Evolutionary conservation across 2,797 vertebrate genomes (phyloP), one percentile per base, ranked within the genome.

Genomic region (Sebastes matsubarae): DNA sequence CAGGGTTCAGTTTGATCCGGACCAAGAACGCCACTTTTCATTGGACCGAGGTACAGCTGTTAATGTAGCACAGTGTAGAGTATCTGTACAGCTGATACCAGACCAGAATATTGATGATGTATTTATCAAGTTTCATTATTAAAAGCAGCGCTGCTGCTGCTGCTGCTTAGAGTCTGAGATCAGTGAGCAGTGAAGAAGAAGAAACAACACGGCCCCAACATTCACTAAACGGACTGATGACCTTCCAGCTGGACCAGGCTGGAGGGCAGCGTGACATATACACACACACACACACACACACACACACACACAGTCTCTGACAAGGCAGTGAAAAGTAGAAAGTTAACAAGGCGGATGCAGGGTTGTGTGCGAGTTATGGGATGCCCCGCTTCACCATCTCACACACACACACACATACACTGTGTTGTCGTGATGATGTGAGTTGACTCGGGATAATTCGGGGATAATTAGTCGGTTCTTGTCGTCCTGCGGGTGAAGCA

Each of bases 161-260:
- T 27, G 22, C 54, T 30, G 29, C 65, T 55, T 5, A 0, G 54
- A 50, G 54, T 75, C n/a, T 60, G 61, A 8, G 29, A 72, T 34
- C 30, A 58, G 72, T 58, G 68, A 80, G 76, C 84, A 86, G 64
- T 60, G 72, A 81, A 72, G 76, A 91, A 74, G 79, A 84, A 86
- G 73, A 85, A 68, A 68, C 78, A 64, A 50, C 42, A 81, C 60
- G 52, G 61, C 71, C 69, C 72, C 68, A 85, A 75, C 79, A 72
- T 85, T 80, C 70, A 86, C 67, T 66, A 87, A 90, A 77, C 72
- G 71, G 88, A 88, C 85, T 73, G 77, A 87, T 81, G 85, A 90
- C 90, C 88, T 87, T 83, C 90, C 88, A 92, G 90, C 90, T 92
- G 90, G 88, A 92, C 80, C 79, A 79, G 81, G 85, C 88, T 84